These are phyloP conservation scores for Drosophila gunungcola DNA, from an alignment of 1,140 invertebrate genomes.

Conservation along the genomic window DNA sequence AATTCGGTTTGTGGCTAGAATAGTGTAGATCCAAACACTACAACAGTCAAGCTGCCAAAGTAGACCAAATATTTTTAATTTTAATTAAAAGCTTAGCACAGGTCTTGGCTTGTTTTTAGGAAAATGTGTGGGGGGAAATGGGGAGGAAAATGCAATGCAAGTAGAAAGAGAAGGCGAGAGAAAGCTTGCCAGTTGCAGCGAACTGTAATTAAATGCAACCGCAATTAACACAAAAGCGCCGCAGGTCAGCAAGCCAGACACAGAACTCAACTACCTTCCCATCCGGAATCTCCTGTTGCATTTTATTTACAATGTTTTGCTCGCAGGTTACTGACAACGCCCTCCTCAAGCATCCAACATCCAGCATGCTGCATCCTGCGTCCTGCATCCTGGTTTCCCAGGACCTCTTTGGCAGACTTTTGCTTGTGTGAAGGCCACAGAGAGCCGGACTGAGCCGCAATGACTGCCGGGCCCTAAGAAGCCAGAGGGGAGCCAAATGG, in stretches of 20 bases:
- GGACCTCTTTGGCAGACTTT: conserved; percentile 18
- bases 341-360: conserved; percentile 11
- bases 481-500: conserved; percentile 49
- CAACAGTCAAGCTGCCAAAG: conserved; percentile 36
- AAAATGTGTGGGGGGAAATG: conserved; percentile 10
- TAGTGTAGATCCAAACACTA: not conserved
- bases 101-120: conserved; percentile 6
- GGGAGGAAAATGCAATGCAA: conserved; percentile 10
- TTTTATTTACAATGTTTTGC: conserved; percentile 80
- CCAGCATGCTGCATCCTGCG: conserved; percentile 9
- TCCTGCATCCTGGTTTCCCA: conserved; percentile 12
- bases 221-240: conserved; percentile 83
- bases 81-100: conserved; percentile 75
- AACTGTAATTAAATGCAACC: conserved; percentile 82
- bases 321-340: conserved; percentile 61
- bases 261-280: conserved; percentile 21
- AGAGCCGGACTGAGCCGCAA: conserved; percentile 35
- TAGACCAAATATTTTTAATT: conserved; percentile 63
- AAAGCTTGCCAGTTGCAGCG: conserved; percentile 65
- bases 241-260: conserved; percentile 74
- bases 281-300: conserved; percentile 42
- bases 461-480: conserved; percentile 60
- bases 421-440: conserved; percentile 27
- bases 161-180: not conserved
- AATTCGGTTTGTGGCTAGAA: not conserved